A percentile compares a stretch with the other conserved stretches of the same genome.
phyloP scores from a whole-genome alignment of 2,113 vertebrate genomes.

The Fregetta grallaria region DNA sequence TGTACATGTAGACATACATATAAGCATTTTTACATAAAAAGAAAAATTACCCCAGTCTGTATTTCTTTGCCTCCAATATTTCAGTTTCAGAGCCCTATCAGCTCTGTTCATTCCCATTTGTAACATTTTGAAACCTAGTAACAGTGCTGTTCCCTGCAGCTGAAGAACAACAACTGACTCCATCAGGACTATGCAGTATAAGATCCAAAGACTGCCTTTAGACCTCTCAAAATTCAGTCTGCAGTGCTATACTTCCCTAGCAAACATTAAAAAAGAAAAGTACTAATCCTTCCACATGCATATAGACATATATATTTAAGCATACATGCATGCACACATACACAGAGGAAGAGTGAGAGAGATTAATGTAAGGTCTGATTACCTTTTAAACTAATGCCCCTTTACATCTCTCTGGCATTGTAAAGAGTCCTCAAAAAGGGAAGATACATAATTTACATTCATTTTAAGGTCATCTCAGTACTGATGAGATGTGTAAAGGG shows the following conservation, averaged over 20 bases:
- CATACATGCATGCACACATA: background rate
- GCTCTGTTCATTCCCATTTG: background rate
- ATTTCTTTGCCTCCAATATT: background rate
- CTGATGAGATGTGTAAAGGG: background rate
- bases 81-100: background rate
- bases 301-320: background rate
- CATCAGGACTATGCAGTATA: background rate
- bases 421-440: background rate
- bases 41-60: background rate
- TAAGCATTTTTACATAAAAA: background rate
- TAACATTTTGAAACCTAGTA: background rate
- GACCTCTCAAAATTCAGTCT: background rate
- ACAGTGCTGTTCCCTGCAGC: background rate
- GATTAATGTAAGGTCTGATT: background rate
- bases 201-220: background rate
- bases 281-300: background rate
- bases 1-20: background rate
- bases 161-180: background rate
- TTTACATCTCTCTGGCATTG: background rate
- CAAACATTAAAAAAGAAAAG: background rate
- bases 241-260: background rate
- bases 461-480: background rate
- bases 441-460: background rate
- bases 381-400: background rate
- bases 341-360: background rate